Conservation (phyloP, 2,797 vertebrate genomes). For the Rhinatrema bivittatum region DNA sequence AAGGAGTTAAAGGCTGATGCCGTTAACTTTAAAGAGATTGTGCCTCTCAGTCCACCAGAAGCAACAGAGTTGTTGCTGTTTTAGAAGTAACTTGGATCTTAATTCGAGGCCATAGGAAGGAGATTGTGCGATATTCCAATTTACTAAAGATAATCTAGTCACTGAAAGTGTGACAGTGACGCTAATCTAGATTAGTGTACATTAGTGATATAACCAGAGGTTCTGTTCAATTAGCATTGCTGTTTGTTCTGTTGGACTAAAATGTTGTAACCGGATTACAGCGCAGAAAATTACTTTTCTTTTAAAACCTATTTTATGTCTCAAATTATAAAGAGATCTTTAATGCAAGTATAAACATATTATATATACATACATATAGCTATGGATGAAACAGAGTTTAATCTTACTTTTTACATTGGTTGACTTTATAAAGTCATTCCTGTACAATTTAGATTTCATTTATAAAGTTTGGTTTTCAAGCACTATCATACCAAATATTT, state of each 20-base stretch:
- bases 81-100: no score
- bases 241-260: slow-evolving; percentile 59
- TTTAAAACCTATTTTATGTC: slow-evolving; percentile 73
- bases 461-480: slow-evolving; percentile 67
- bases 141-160: slow-evolving; percentile 61
- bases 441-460: slow-evolving; percentile 67
- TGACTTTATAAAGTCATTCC: slow-evolving; percentile 72
- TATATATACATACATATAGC: slow-evolving; percentile 69
- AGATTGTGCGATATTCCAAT: slow-evolving; percentile 62
- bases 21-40: slow-evolving; percentile 45
- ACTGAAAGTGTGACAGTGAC: slow-evolving; percentile 56
- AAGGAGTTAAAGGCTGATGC: slow-evolving; percentile 56
- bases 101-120: slow-evolving; percentile 46
- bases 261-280: slow-evolving; percentile 70
- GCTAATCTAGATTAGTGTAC: slow-evolving; percentile 64
- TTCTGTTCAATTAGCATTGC: slow-evolving; percentile 63
- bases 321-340: slow-evolving; percentile 67
- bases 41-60: slow-evolving; percentile 53
- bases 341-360: slow-evolving; percentile 70
- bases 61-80: slow-evolving; percentile 39
- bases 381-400: slow-evolving; percentile 74
- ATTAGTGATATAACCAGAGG: slow-evolving; percentile 59
- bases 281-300: slow-evolving; percentile 60
- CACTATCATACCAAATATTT: slow-evolving; percentile 78
- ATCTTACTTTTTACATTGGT: slow-evolving; percentile 77